Base-by-base conservation (phyloP, 2,888 invertebrate genomes). In the Pomacea canaliculata region DNA sequence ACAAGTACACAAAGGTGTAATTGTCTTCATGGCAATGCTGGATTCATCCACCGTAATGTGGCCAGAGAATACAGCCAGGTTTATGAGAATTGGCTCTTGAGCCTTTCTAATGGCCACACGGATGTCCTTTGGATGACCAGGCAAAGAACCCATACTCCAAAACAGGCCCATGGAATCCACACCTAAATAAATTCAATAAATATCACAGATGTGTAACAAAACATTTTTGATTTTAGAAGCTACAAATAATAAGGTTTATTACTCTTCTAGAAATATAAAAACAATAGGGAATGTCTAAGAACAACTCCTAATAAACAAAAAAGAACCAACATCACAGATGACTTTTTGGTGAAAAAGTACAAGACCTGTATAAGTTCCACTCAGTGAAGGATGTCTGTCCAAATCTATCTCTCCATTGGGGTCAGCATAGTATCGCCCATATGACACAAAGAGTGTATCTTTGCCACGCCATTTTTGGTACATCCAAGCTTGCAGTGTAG, bases 121-220 rank as follows among this genome's bases (percentile, higher is more conserved):
- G 7, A 77, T 10, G 19, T 68, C 60, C 16, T 80, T 83, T 18
- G 60, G 60, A 1, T 75, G 71, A n/a, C 78, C 77, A 19, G 76
- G 76, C 16, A 76, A 78, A 51, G 79, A 71, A 16, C 76, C 78
- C 78, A 85, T 70, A 69, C 84, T 83, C 85, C 87, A 87, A 59
- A 88, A 81, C 23, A 88, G 78, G 12, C 87, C 88, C 85, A 87
- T 85, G 16, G 84, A 83, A 37, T 87, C 84, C 19, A 83, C 78
- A 49, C 87, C 88, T 85, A 78, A 23, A 70, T 46, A 59, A 10
- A 3, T 7, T 3, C 16, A 51, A 27, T 19, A 10, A 60, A 19
- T 71, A 19, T 18, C 1, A n/a, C 59, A 23, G 10, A 23, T 37
- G 37, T 71, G 0, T 60, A 62, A 56, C 1, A 37, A 37, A 19